Base-by-base conservation (phyloP, 2,797 vertebrate species). In the Anguilla megastoma region DNA sequence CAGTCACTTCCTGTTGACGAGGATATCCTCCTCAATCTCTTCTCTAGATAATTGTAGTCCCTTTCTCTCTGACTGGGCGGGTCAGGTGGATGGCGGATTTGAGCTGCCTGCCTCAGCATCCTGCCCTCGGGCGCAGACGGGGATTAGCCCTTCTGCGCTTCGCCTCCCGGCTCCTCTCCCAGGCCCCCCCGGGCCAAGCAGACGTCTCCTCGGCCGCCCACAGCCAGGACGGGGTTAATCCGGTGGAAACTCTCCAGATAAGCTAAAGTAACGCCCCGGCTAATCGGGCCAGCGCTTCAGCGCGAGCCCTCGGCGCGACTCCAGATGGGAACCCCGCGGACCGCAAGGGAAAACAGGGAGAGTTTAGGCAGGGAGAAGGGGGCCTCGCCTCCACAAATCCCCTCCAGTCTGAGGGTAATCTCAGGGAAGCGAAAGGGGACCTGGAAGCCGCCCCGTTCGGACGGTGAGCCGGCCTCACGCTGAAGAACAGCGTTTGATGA, bases 41-140 rank as follows among this genome's bases (percentile, higher is more conserved):
- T 85, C 90, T 91, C 90, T 80, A 87, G 88, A 91, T 93, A 94
- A 95, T 91, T 93, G 91, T 91, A 92, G 94, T 93, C 69, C 66
- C 88, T 93, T 94, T 94, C 91, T 91, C 88, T 92, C 92, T 94
- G 93, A 94, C 95, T 93, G 36, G 36, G 36, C 89, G 89, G 91
- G 91, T 91, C 91, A 93, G 92, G 91, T 91, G 94, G 91, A 91
- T 89, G 86, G 90, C 45, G 36, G 89, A 93, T 92, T 95, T 95
- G 93, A 94, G 91, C 12, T 6, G 84, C 84, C 41, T 7, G 84
- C 33, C 48, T 56, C 83, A 33, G 84, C 54, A 41, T 66, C 58
- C 56, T 58, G 56, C 92, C 91, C 93, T 90, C 87, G 90, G 36
- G 93, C 92, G 90, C 85, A 90, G 83, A 86, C 18, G 54, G 48